phyloP scores from a whole-genome alignment of 2,113 vertebrate species.

The Bungarus multicinctus region DNA sequence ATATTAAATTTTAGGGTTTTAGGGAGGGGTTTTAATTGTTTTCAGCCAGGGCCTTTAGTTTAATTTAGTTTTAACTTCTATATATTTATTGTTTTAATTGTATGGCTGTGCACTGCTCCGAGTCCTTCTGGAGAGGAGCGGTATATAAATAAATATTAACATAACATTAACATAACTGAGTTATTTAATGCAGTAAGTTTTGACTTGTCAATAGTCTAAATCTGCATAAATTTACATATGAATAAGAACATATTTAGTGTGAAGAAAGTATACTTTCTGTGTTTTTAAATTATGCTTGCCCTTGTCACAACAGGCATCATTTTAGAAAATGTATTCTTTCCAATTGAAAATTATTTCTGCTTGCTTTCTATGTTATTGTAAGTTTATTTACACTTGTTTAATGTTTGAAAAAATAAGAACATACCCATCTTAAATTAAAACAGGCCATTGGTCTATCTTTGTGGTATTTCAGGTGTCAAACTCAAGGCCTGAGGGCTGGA shows the following conservation, averaged over 20 bases:
- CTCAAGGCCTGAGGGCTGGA: no score
- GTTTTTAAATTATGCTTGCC: neutral
- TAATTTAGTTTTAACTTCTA: no score
- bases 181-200: neutral
- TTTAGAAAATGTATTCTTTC: neutral
- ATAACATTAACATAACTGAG: no score
- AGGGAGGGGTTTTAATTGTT: no score
- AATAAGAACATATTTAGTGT: neutral
- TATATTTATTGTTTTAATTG: no score
- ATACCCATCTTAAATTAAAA: neutral
- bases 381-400: neutral
- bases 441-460: neutral
- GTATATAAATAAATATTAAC: no score
- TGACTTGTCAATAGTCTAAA: neutral
- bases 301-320: neutral
- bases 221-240: neutral
- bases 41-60: no score
- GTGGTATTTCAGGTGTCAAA: neutral
- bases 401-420: neutral
- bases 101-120: no score
- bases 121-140: no score
- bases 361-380: neutral
- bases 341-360: neutral
- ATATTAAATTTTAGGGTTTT: no score
- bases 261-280: neutral